Conservation (phyloP, 53 echinoderm and acorn worm genomes). For the Stichopus horrens region DNA sequence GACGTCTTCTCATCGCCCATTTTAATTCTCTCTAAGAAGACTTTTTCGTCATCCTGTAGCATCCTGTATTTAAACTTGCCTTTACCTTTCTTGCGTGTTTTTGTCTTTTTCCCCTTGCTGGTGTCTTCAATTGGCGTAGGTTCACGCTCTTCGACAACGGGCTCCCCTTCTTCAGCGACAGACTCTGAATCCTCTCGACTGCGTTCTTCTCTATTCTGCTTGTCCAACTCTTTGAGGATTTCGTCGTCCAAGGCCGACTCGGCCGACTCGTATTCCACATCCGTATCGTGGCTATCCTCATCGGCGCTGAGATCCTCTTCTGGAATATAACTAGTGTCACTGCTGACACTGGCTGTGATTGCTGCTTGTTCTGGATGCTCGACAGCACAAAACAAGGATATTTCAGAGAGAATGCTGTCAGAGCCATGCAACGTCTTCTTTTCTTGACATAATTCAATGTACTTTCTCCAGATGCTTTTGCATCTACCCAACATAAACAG, state of each 20-base stretch:
- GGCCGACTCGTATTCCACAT: neutral
- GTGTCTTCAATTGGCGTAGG: neutral
- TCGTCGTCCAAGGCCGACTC: neutral
- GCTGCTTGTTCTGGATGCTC: no score
- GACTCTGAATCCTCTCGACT: neutral
- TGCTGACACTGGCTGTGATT: no score
- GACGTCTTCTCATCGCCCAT: neutral
- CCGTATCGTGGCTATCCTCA: neutral
- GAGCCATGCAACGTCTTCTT: neutral
- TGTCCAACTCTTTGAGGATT: conserved; percentile 8
- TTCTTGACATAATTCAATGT: neutral
- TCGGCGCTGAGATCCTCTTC: neutral
- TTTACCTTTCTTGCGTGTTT: neutral
- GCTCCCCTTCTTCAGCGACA: neutral
- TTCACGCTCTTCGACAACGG: no score
- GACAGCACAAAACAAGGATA: neutral
- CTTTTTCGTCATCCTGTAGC: neutral
- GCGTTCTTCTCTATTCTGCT: neutral
- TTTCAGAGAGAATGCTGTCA: neutral
- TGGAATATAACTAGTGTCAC: neutral
- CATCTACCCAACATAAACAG: conserved; percentile 10
- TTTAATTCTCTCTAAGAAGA: neutral
- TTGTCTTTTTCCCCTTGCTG: neutral
- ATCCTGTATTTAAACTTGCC: neutral
- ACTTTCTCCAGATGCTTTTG: conserved; percentile 3